phyloP scores from a whole-genome alignment of 2,888 invertebrate species.

The Eumerus sabulonum region DNA sequence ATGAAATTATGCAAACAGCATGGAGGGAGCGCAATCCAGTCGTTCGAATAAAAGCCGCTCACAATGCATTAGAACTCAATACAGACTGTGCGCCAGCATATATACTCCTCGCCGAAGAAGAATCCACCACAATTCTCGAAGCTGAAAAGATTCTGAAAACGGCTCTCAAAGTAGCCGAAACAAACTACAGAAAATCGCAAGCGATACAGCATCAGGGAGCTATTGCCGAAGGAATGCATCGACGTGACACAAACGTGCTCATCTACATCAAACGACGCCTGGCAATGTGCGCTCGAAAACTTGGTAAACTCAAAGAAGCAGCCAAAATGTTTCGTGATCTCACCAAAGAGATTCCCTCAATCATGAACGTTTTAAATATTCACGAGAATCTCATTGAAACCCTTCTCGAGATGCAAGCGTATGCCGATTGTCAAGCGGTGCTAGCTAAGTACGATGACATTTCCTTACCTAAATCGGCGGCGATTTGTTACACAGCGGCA shows the following conservation, averaged over 20 bases:
- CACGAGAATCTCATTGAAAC: conserved; percentile 98
- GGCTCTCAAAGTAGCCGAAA: conserved; percentile 91
- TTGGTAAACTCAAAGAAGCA: conserved; percentile 96
- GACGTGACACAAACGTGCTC: conserved; percentile 94
- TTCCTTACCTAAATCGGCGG: conserved; percentile 95
- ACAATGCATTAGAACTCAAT: conserved; percentile 91
- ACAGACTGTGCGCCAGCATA: conserved; percentile 96
- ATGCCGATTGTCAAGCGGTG: conserved; percentile 96
- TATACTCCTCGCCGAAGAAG: conserved; percentile 97
- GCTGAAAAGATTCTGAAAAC: conserved; percentile 90
- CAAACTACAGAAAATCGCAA: conserved; percentile 88
- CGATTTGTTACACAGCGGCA: conserved; percentile 96
- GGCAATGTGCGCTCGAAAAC: conserved; percentile 98
- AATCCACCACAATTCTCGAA: conserved; percentile 94
- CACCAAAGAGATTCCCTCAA: conserved; percentile 97
- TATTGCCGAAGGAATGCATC: conserved; percentile 87
- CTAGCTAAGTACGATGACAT: conserved; percentile 95
- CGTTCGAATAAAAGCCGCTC: conserved; percentile 94
- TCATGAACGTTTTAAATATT: conserved; percentile 94
- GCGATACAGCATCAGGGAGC: conserved; percentile 88
- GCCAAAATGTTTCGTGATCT: conserved; percentile 98
- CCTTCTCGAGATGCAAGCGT: conserved; percentile 96
- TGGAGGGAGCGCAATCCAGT: conserved; percentile 97
- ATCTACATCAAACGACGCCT: conserved; percentile 95
- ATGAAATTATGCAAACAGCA: conserved; percentile 96